Evolutionary conservation across 2,888 invertebrate genomes (phyloP), one percentile per base, ranked within the genome.

Genomic region (Micoletzkya japonica): DNA sequence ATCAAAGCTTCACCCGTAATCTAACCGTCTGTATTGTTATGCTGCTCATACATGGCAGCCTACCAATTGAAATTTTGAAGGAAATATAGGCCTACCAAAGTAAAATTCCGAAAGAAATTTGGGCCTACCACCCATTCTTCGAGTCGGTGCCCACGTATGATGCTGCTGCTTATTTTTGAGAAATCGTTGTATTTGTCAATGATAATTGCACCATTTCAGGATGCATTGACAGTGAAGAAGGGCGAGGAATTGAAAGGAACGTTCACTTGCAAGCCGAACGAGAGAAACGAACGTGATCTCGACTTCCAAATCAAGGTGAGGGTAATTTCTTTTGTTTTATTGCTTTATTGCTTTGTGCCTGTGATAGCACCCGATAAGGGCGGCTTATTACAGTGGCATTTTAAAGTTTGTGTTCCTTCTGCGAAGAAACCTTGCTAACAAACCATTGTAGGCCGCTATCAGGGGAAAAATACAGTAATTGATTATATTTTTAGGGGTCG

Each of bases 211-310:
- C 3, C 26, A 17, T 56, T 72, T 4, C 64, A 78, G 74, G 95
- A 97, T 82, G 94, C 94, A 85, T 90, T 98, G 89, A 98, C 98
- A 2, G 94, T 94, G 44, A 96, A 96, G 87, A 93, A 94, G 84
- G 88, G 88, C 70, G 98, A 99, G 87, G 94, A 94, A 72, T 79
- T 80, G 24, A 72, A 90, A 66, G 98, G 98, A 34, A 90, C 90
- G 7, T 95, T 98, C 87, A 90, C 91, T 66, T 93, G 97, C 92
- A 92, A 92, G 80, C 97, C 96, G 57, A 99, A 99, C 88, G 92
- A 92, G 72, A 90, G 94, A 73, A 99, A 99, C 88, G 94, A 88
- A 88, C 91, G 98, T 63, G 98, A 98, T 87, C 90, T 98, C 76
- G 98, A 99, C 88, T 97, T 98, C 87, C 91, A 91, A 78, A 91